Evolutionary conservation across 2,888 invertebrate species (phyloP).

Genomic region (Eupithecia inturbata): DNA sequence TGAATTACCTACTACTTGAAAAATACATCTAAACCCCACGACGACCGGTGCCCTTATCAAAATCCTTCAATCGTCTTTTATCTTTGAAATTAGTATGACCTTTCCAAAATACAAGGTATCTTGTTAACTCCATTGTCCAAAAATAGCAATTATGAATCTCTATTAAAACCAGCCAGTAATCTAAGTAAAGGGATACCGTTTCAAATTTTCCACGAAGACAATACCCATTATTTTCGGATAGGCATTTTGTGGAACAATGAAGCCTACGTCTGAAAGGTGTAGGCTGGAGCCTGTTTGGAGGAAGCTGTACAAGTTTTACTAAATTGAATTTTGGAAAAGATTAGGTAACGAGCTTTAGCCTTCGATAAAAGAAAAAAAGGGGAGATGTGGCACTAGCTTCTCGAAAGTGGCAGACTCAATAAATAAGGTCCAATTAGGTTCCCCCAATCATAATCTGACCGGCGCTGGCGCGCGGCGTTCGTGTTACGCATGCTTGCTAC

Average conservation of each 20-base stretch:
- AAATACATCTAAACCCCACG: no score
- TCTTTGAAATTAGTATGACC: neutral
- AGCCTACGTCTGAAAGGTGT: conserved; percentile 2
- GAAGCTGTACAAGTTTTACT: neutral
- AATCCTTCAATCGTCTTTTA: neutral
- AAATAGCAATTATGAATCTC: conserved; percentile 18
- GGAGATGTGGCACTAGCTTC: no score
- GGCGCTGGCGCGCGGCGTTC: no score
- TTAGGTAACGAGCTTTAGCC: neutral
- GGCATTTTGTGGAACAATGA: conserved; percentile 17
- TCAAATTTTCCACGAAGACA: conserved; percentile 10
- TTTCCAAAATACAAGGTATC: conserved; percentile 13
- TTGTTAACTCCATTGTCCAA: conserved; percentile 14
- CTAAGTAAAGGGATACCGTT: conserved; percentile 11
- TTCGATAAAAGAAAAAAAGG: no score
- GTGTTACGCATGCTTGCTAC: no score
- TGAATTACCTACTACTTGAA: no score
- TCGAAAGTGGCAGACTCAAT: no score
- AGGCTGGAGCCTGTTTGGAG: neutral
- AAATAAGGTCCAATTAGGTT: no score
- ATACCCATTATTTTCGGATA: conserved; percentile 18
- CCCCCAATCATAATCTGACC: no score
- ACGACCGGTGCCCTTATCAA: neutral
- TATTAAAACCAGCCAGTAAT: conserved; percentile 8
- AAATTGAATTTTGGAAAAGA: neutral